Base-by-base conservation (phyloP, 2,797 vertebrate species). In the Cyprinella venusta region DNA sequence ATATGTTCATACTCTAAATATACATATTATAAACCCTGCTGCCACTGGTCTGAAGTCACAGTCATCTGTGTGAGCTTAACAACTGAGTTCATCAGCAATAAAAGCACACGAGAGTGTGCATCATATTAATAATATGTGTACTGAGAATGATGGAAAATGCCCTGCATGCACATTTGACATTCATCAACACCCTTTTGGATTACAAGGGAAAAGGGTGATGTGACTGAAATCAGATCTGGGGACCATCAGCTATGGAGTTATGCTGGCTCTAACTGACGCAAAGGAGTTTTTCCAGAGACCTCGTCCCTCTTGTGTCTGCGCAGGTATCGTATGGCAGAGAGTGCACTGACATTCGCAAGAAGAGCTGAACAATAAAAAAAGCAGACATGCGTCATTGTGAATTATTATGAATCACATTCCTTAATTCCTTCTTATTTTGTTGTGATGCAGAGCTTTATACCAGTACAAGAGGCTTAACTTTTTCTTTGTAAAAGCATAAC, bases 321-420 rank as follows among this genome's bases (percentile, higher is more conserved):
- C 91, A 99, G 95, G 92, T 96, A 98, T 89, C 95, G 93, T 91
- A 99, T 99, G 84, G 97, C 97, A 12, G 97, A 99, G 78, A 99
- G 88, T 0, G 97, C 96, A 63, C 97, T 98, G 1, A 99, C 89
- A 64, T 97, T 97, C 0, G 97, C 98, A 92, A 99, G 90, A 86
- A 98, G 92, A 91, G 96, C 98, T 99, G 92, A 19, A 90, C 83
- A 90, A 90, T 15, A 15, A 90, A 88, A 19, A 77, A 33, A 91
- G 38, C 52, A 71, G 5, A 81, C 16, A 72, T 36, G 3, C 1
- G 2, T 79, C 50, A 74, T 33, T 16, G 68, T 18, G 6, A 3
- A 42, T 67, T 33, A n/a, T 26, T 42, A 15, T 15, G 1, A 19
- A 21, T 50, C 50, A 12, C 16, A 10, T 18, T 56, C 3, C 13